Base-by-base conservation (phyloP, 2,888 invertebrate species). In the Caenorhabditis macrosperma region DNA sequence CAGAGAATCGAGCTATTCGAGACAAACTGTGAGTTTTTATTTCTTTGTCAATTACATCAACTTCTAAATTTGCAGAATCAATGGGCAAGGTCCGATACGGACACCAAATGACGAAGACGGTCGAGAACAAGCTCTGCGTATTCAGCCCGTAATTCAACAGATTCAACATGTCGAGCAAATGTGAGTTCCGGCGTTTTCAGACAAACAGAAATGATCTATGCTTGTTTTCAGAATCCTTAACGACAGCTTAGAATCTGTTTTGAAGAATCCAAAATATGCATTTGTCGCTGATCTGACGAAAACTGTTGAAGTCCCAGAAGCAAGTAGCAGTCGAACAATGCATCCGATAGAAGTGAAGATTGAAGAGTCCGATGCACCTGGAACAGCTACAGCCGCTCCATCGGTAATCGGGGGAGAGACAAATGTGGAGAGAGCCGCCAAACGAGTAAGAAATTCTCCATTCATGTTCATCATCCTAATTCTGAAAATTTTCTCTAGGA, bases 331-430 rank as follows among this genome's bases (percentile, higher is more conserved):
- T 10, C 41, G 38, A 33, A 33, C 69, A 10, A 57, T 83, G 30
- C 48, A 67, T 15, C 83, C 83, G 24, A 83, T 83, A 20, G 81
- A 81, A 20, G 81, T 83, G 22, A 79, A 81, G 22, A 76, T 81
- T 5, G 83, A 83, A 33, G 83, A 81, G n/a, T 0, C 54, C 4
- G 67, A 55, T 9, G 38, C 38, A 10, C 15, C 28, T 1, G 33
- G 20, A 30, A 22, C 38, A 0, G 55, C 35, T 0, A 26, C 77
- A 15, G 63, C 46, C 15, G 67, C 67, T 0, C 68, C 72, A 4
- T 74, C 72, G 3, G 41, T 41, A 0, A 10, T 35, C 17, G 55
- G 55, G 17, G 64, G 50, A 15, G 84, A 82, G 22, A 54, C 57
- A 6, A 81, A 82, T 59, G 78, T 82, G 46, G 82, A 84, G 35